These are phyloP conservation scores for Gorsachius magnificus DNA, from an alignment of 2,797 vertebrate genomes.

Conservation along the genomic window DNA sequence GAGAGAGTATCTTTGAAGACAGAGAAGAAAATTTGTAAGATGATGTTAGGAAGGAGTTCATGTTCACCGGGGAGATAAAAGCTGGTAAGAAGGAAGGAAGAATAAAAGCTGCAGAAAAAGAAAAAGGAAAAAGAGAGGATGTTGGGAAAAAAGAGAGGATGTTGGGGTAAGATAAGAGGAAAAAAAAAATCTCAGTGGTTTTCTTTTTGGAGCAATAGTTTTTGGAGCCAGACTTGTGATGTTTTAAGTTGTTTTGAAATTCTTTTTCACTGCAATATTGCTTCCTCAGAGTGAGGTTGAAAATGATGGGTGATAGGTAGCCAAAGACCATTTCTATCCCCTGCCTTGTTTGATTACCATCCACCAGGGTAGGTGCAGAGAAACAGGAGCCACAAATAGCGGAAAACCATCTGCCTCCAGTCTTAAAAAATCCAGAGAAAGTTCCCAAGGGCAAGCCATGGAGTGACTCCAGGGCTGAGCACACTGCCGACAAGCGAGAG, in stretches of 20 bases:
- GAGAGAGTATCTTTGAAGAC: background rate
- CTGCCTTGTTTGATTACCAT: background rate
- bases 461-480: constrained; percentile 3
- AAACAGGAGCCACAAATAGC: background rate
- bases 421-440: background rate
- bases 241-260: background rate
- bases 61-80: background rate
- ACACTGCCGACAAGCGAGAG: background rate
- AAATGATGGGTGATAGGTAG: background rate
- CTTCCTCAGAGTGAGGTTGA: background rate
- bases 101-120: background rate
- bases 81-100: background rate
- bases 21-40: background rate
- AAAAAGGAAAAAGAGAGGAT: background rate
- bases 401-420: background rate
- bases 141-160: background rate
- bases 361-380: background rate
- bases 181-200: background rate
- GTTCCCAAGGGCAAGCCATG: background rate
- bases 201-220: background rate
- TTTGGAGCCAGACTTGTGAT: background rate
- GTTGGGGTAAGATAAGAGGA: background rate
- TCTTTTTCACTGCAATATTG: background rate
- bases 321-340: background rate
- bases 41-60: background rate